Evolutionary conservation across 2,888 invertebrate genomes (phyloP).

Genomic region (Drosophila seclusa): DNA sequence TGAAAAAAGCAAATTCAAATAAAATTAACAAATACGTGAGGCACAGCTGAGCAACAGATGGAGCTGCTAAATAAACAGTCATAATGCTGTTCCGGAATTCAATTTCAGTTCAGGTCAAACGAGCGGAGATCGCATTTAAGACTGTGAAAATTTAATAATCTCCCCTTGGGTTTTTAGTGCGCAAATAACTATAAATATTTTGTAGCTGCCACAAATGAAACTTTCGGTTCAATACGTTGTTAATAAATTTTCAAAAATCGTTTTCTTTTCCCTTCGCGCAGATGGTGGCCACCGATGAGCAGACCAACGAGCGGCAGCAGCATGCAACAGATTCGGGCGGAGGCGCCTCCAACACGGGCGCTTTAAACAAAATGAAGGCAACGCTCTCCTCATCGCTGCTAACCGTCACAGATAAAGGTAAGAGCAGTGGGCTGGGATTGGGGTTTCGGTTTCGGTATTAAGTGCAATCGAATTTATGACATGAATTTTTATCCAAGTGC

Average conservation of each 20-base stretch:
- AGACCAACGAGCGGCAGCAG: constrained; percentile 86
- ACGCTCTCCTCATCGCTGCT: constrained; percentile 92
- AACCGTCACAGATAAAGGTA: constrained; percentile 93
- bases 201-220: constrained; percentile 61
- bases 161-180: constrained; percentile 17
- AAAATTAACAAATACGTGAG: constrained; percentile 58
- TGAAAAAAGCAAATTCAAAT: constrained; percentile 51
- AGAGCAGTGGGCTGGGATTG: constrained; percentile 20
- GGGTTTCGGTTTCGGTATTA: constrained; percentile 10
- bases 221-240: constrained; percentile 47
- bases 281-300: constrained; percentile 94
- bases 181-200: constrained; percentile 60
- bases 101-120: constrained; percentile 25
- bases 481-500: constrained; percentile 69
- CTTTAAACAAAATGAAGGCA: constrained; percentile 93
- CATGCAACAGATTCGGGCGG: constrained; percentile 86
- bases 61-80: constrained; percentile 30
- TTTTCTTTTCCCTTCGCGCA: constrained; percentile 79
- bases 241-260: constrained; percentile 52
- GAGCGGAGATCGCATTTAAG: constrained; percentile 17
- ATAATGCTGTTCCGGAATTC: constrained; percentile 38
- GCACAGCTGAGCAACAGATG: constrained; percentile 35
- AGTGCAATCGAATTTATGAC: constrained; percentile 70
- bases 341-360: constrained; percentile 81
- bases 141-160: constrained; percentile 48